Conservation (phyloP, 2,797 vertebrate species). For the Antrozous pallidus region DNA sequence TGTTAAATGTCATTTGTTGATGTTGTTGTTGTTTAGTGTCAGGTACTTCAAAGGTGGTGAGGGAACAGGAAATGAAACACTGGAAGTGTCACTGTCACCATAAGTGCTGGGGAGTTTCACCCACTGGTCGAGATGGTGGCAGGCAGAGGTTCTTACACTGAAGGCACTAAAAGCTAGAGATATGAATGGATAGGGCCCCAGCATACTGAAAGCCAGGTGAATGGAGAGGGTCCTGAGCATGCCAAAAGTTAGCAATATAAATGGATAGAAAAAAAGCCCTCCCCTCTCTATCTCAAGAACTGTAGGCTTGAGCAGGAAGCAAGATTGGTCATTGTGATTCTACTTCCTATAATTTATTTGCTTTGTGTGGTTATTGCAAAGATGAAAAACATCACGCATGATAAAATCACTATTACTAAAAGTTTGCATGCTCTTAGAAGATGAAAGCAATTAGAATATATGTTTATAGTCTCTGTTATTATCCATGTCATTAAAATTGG, state of each 20-base stretch:
- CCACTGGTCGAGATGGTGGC: background rate
- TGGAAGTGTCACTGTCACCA: background rate
- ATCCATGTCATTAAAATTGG: constrained; percentile 8
- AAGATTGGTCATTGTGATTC: background rate
- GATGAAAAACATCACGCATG: background rate
- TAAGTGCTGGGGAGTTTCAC: background rate
- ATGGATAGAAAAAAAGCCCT: background rate
- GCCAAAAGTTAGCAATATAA: background rate
- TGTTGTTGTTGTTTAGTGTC: background rate
- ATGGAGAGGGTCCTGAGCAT: background rate
- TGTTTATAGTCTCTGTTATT: constrained; percentile 20
- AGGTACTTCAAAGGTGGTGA: background rate
- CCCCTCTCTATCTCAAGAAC: background rate
- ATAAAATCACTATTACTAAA: constrained; percentile 55
- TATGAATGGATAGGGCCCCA: background rate
- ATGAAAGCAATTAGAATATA: constrained; percentile 43
- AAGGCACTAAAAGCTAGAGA: background rate
- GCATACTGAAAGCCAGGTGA: background rate
- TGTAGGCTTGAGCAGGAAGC: background rate
- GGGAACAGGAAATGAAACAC: background rate
- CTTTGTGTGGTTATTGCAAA: background rate
- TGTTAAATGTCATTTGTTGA: background rate
- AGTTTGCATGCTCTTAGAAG: background rate
- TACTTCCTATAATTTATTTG: background rate
- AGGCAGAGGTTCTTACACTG: background rate